A percentile compares a stretch with the other conserved stretches of the same genome.
These are phyloP conservation scores for Leuciscus idus DNA, from an alignment of 2,113 vertebrate genomes.

Conservation along the genomic window DNA sequence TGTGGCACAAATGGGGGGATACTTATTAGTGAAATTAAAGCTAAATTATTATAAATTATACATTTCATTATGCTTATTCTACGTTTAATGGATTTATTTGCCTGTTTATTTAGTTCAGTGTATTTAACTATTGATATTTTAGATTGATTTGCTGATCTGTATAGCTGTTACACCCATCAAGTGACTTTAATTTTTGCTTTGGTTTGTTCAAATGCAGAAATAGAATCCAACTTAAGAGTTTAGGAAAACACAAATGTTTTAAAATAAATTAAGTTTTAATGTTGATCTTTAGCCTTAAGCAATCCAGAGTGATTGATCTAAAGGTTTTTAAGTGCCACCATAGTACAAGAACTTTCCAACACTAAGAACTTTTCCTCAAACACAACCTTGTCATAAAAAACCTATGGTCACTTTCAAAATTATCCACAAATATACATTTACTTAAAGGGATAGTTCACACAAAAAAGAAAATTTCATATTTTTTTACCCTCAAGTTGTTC, in stretches of 20 bases:
- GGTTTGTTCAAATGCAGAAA: not conserved
- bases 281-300: too few species aligned
- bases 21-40: not conserved
- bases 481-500: too few species aligned
- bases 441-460: not conserved
- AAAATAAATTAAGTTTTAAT: not conserved
- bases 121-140: not conserved
- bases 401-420: not conserved
- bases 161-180: too few species aligned
- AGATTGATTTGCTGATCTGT: too few species aligned
- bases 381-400: not conserved
- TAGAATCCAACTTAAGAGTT: not conserved
- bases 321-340: not conserved
- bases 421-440: not conserved
- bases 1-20: not conserved
- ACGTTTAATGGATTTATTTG: not conserved
- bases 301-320: not conserved
- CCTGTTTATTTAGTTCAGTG: not conserved
- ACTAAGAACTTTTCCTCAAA: not conserved
- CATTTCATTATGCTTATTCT: not conserved
- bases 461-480: too few species aligned
- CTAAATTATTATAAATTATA: not conserved
- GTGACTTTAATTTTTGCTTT: not conserved
- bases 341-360: not conserved
- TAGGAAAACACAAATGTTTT: not conserved